Percentiles rank a stretch among this genome's conserved stretches.
Conservation (phyloP, 2,797 vertebrate genomes). For the Brachyrhaphis roseni region DNA sequence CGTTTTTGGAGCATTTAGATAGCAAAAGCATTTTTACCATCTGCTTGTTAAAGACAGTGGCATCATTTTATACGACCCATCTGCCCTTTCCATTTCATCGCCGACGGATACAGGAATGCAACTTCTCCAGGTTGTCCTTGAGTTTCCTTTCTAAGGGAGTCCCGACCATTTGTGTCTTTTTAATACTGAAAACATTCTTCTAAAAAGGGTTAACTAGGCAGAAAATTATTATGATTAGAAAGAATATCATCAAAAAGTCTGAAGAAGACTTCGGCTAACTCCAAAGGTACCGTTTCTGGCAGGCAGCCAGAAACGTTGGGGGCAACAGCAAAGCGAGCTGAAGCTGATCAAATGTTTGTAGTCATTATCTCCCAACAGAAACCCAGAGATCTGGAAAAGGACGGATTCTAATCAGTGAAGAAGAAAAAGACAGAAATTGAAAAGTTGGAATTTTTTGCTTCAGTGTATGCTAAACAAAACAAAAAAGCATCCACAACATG, state of each 20-base stretch:
- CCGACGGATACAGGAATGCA: background rate
- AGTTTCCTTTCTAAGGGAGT: background rate
- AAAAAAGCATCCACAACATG: background rate
- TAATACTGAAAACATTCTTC: background rate
- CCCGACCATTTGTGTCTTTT: background rate
- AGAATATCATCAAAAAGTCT: background rate
- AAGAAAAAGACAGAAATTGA: background rate
- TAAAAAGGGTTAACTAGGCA: background rate
- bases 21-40: background rate
- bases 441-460: background rate
- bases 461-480: background rate
- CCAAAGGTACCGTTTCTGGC: too few species aligned
- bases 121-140: background rate
- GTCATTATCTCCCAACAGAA: slow-evolving; percentile 27
- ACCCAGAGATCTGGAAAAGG: slow-evolving; percentile 12
- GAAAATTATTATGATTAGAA: background rate
- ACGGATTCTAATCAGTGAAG: slow-evolving; percentile 31
- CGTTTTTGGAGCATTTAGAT: background rate
- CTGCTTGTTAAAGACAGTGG: background rate
- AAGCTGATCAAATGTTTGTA: slow-evolving; percentile 37
- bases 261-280: too few species aligned
- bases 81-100: background rate
- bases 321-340: slow-evolving; percentile 25
- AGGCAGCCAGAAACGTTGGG: slow-evolving; percentile 18
- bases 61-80: background rate